A percentile compares a stretch with the other conserved stretches of the same genome.
Conservation (phyloP, 2,113 vertebrate genomes). For the Heptranchias perlo region DNA sequence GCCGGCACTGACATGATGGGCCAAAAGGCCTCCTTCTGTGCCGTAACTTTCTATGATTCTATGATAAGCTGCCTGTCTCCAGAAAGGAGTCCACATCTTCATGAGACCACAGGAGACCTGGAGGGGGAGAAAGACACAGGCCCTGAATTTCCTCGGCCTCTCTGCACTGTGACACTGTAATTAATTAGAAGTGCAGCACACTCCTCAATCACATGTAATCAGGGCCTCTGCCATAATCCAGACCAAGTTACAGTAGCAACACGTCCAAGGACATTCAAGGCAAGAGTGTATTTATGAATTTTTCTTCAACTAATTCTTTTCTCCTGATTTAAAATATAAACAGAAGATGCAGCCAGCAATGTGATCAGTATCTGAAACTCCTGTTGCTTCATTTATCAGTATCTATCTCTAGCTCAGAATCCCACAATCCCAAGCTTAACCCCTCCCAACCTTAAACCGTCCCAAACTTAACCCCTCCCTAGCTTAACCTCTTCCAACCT, state of each 20-base stretch:
- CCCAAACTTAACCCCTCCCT: no score
- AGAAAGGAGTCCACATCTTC: not conserved
- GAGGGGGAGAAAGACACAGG: not conserved
- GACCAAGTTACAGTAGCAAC: not conserved
- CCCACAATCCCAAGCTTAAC: no score
- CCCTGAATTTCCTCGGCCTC: not conserved
- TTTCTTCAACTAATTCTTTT: not conserved
- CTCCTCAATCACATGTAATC: not conserved
- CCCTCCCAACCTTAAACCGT: no score
- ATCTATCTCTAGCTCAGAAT: no score
- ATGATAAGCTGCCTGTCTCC: not conserved
- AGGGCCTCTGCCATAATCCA: not conserved
- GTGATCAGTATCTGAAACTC: not conserved
- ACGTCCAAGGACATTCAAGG: not conserved
- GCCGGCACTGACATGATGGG: no score
- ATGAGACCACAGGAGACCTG: not conserved
- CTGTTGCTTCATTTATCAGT: not conserved
- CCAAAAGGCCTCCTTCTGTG: no score
- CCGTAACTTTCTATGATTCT: no score
- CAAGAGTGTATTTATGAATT: not conserved
- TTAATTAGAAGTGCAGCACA: not conserved
- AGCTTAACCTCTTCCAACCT: no score
- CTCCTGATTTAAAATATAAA: not conserved
- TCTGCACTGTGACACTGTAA: not conserved
- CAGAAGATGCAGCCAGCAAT: not conserved